Evolutionary conservation across 2,888 invertebrate genomes (phyloP).

Genomic region (Nudaria mundana): DNA sequence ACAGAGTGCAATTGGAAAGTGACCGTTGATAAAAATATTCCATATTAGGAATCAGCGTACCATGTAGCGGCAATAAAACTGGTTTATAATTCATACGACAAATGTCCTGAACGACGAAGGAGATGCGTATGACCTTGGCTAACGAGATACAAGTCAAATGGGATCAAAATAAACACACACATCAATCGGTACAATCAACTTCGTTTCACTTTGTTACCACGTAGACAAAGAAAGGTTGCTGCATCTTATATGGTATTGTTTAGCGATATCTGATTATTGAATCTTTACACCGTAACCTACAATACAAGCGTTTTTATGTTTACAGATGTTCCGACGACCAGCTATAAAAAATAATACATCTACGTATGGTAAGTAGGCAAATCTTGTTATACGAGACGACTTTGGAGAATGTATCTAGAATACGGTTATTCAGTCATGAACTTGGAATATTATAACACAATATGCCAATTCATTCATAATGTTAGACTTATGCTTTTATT

Average conservation of each 20-base stretch:
- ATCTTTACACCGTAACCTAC: conserved; percentile 63
- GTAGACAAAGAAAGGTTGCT: conserved; percentile 66
- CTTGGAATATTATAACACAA: conserved; percentile 38
- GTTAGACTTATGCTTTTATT: conserved; percentile 39
- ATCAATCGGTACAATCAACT: conserved; percentile 49
- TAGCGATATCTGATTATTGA: conserved; percentile 67
- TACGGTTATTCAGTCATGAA: conserved; percentile 37
- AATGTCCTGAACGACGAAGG: conserved; percentile 14
- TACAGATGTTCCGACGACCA: conserved; percentile 27
- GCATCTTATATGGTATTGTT: conserved; percentile 65
- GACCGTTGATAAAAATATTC: conserved; percentile 7
- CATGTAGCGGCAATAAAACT: conserved; percentile 12
- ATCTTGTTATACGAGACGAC: conserved; percentile 32
- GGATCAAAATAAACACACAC: conserved; percentile 38
- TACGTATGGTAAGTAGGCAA: conserved; percentile 35
- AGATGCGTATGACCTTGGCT: conserved; percentile 31
- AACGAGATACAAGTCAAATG: conserved; percentile 41
- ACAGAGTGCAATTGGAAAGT: too few species aligned
- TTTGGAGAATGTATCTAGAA: conserved; percentile 30
- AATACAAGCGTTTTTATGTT: conserved; percentile 41
- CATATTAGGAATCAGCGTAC: conserved; percentile 9
- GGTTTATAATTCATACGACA: conserved; percentile 14
- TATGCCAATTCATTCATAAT: conserved; percentile 44
- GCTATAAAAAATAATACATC: conserved; percentile 30
- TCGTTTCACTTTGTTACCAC: conserved; percentile 51